Percentiles rank a stretch among this genome's conserved stretches.
phyloP scores from a whole-genome alignment of 2,888 invertebrate species.

The Drosophila helvetica region DNA sequence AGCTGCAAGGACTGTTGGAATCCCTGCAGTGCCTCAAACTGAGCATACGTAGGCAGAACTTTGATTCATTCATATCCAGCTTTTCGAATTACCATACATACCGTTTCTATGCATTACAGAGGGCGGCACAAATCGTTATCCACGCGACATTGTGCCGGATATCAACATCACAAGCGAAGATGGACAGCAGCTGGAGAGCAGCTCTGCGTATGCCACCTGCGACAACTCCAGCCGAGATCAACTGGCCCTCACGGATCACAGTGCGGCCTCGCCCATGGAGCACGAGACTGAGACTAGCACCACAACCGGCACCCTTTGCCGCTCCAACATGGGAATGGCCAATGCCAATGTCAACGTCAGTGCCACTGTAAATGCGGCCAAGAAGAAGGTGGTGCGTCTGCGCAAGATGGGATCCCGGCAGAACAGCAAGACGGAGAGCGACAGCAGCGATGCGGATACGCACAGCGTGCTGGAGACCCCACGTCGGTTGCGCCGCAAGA shows the following conservation, averaged over 20 bases:
- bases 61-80: too few relatives aligned
- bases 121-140: conserved; percentile 66
- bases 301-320: conserved; percentile 62
- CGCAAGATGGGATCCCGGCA: conserved; percentile 83
- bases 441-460: conserved; percentile 82
- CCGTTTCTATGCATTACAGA: conserved; percentile 55
- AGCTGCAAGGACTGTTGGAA: conserved; percentile 78
- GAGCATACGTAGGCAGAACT: conserved; percentile 76
- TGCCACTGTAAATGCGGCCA: conserved; percentile 53
- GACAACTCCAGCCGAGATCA: conserved; percentile 62
- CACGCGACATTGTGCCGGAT: conserved; percentile 78
- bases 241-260: conserved; percentile 73
- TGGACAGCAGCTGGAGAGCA: conserved; percentile 60
- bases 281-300: conserved; percentile 73
- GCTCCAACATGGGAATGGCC: conserved; percentile 40
- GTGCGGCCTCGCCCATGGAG: conserved; percentile 70
- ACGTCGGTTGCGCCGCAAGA: conserved; percentile 83
- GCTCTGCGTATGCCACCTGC: conserved; percentile 51
- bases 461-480: conserved; percentile 81
- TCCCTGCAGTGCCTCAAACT: conserved; percentile 78
- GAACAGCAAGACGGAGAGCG: conserved; percentile 84
- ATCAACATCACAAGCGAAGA: conserved; percentile 83
- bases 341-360: conserved; percentile 47
- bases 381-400: conserved; percentile 81
- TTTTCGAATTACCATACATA: too few relatives aligned